Conservation (phyloP, 2,888 invertebrate genomes). For the Sialis lutaria region DNA sequence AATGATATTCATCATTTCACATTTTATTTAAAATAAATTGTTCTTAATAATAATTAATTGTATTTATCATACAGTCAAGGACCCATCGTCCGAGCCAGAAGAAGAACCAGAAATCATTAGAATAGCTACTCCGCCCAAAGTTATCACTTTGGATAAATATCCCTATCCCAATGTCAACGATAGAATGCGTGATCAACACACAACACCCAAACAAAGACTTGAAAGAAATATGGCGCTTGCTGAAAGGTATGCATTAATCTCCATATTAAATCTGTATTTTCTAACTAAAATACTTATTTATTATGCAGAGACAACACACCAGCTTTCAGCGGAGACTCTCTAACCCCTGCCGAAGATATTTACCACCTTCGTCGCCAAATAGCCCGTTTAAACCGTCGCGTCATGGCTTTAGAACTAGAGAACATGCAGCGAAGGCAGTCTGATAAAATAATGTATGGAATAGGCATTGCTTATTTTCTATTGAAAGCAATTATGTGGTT, state of each 20-base stretch:
- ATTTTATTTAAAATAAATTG: too few species aligned
- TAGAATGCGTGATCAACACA: slow-evolving; percentile 29
- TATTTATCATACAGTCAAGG: too few species aligned
- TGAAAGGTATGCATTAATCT: slow-evolving; percentile 7
- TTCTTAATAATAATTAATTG: background rate
- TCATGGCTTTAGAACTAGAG: slow-evolving; percentile 75
- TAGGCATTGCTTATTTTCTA: slow-evolving; percentile 71
- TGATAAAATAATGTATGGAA: slow-evolving; percentile 69
- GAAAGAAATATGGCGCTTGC: slow-evolving; percentile 11
- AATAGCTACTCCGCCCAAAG: slow-evolving; percentile 77
- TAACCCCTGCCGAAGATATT: slow-evolving; percentile 60
- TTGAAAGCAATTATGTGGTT: slow-evolving; percentile 77
- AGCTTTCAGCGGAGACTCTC: slow-evolving; percentile 41
- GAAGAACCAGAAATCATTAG: slow-evolving; percentile 53
- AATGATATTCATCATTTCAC: too few species aligned
- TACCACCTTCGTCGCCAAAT: slow-evolving; percentile 71
- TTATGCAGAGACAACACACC: slow-evolving; percentile 49
- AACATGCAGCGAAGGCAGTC: slow-evolving; percentile 68
- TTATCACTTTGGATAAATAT: slow-evolving; percentile 71
- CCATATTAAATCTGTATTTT: background rate
- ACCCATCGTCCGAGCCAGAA: too few species aligned
- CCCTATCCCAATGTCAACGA: slow-evolving; percentile 52
- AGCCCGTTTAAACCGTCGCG: slow-evolving; percentile 70
- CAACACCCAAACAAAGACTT: slow-evolving; percentile 14
- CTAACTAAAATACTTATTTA: background rate